Evolutionary conservation across 2,888 invertebrate species (phyloP), one percentile per base, ranked within the genome.

Genomic region (Oscheius sp.): DNA sequence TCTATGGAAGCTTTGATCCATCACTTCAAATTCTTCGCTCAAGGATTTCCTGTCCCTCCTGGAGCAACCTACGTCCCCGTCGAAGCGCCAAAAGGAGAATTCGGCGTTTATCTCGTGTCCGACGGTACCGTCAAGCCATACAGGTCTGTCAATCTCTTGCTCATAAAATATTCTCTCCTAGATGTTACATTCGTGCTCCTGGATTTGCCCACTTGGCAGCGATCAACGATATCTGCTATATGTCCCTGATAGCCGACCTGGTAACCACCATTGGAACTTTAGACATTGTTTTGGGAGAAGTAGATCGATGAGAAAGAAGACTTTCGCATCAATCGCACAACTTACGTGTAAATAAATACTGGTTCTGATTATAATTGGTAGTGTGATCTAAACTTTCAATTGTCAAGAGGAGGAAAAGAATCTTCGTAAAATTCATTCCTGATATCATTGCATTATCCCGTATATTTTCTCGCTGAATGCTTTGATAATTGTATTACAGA

Each of bases 1-100:
- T 91, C 91, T 0, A 98, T 98, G 98, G 98, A 98, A 88, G 94
- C 97, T 0, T 91, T 98, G 68, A 98, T 98, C 89, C 98, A 98
- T 89, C 97, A 98, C 90, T 99, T 98, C 91, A 99, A 98, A 90
- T 91, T 98, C 80, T 98, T 94, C 91, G 95, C 95, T 0, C 96
- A 98, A 89, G 98, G 98, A 0, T 98, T 93, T 90, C 94, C 94
- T 77, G 97, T 99, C 45, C 98, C 98, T 0, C 95, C 98, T 0
- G 98, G 98, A 0, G 89, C 93, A 16, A 96, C 96, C 0, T 99
- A 97, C 89, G 96, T 96, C 0, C 95, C 96, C 0, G 92, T 97
- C 69, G 98, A 98, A 89, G 97, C 97, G 0, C 98, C 98, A 0
- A 99, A 91, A 91, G 90, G 92, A 72, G 99, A 99, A 91, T 98